Conservation (phyloP, 2,888 invertebrate species). For the Timema podura region DNA sequence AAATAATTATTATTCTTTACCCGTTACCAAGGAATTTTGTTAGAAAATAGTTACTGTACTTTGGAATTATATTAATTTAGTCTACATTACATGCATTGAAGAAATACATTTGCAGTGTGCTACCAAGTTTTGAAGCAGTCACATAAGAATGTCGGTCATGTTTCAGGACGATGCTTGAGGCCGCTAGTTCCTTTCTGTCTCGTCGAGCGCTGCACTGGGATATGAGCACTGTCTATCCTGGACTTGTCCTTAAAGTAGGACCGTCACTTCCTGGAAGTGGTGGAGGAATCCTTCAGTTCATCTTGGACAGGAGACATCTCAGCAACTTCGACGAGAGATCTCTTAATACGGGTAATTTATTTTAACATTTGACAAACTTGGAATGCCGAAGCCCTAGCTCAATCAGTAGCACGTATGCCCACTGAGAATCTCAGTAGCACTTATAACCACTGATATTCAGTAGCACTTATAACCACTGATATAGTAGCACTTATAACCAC, state of each 20-base stretch:
- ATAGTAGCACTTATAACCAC: no score
- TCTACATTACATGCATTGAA: no score
- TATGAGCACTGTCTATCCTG: constrained; percentile 67
- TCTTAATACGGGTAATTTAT: constrained; percentile 55
- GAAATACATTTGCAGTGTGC: background rate
- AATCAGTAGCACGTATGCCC: no score
- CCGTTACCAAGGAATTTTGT: no score
- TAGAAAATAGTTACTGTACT: no score
- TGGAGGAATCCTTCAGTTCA: constrained; percentile 63
- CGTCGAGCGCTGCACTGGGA: constrained; percentile 72
- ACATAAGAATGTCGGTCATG: constrained; percentile 8
- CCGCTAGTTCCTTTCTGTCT: constrained; percentile 61
- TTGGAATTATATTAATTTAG: no score
- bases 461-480: no score
- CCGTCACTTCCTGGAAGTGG: constrained; percentile 46
- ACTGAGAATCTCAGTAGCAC: no score
- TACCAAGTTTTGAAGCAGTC: background rate
- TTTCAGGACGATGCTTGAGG: constrained; percentile 62
- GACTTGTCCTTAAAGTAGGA: constrained; percentile 68
- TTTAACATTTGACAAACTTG: no score
- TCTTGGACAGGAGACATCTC: constrained; percentile 59
- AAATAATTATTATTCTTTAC: no score
- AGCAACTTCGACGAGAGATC: constrained; percentile 51
- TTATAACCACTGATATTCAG: no score
- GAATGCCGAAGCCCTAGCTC: no score